Evolutionary conservation across 2,797 vertebrate genomes (phyloP).

Genomic region (Semotilus atromaculatus): DNA sequence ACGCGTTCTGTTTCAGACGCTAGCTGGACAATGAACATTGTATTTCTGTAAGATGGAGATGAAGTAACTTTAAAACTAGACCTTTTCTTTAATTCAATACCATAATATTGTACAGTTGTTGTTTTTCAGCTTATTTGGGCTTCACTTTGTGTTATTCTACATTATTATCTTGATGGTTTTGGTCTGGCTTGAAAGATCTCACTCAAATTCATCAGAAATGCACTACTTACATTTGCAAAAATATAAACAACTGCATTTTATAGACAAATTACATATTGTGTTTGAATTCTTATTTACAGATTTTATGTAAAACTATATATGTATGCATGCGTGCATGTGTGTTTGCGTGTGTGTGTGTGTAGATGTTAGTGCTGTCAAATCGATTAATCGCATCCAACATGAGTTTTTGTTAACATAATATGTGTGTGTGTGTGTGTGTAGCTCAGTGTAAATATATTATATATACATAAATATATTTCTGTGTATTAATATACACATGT

Average conservation of each 20-base stretch:
- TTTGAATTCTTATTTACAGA: too few relatives aligned
- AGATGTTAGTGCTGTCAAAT: not conserved
- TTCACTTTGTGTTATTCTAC: not conserved
- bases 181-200: not conserved
- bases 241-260: too few relatives aligned
- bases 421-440: fast-evolving
- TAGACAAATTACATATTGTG: too few relatives aligned
- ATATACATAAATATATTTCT: too few relatives aligned
- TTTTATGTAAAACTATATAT: not conserved
- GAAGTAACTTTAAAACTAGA: not conserved
- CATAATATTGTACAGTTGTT: not conserved
- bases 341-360: too few relatives aligned
- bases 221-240: not conserved
- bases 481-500: too few relatives aligned
- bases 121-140: not conserved
- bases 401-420: too few relatives aligned
- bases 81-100: not conserved
- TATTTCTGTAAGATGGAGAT: not conserved
- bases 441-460: not conserved
- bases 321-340: too few relatives aligned
- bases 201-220: not conserved
- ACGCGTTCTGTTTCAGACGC: not conserved
- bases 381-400: too few relatives aligned
- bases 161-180: not conserved
- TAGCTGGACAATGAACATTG: not conserved